Conservation (phyloP, 1,140 invertebrate genomes). For the Zaprionus ghesquierei region DNA sequence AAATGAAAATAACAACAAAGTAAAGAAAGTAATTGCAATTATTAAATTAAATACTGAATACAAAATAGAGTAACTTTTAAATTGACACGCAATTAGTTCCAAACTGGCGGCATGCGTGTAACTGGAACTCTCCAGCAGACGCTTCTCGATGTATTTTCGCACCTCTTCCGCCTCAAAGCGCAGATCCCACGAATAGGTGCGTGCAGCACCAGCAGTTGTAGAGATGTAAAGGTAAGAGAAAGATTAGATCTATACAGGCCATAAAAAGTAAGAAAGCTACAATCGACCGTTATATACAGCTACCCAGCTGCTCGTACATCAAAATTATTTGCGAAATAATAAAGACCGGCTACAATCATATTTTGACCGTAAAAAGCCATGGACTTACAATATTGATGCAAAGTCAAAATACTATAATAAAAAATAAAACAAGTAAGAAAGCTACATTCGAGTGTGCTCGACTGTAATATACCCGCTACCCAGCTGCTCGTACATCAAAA, state of each 20-base stretch:
- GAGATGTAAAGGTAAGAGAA: slow-evolving; percentile 58
- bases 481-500: no score
- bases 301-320: no score
- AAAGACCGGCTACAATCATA: no score
- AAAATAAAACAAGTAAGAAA: no score
- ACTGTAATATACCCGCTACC: no score
- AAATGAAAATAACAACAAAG: slow-evolving; percentile 43
- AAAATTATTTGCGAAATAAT: no score
- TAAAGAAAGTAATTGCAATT: slow-evolving; percentile 64
- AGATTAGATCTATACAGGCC: not conserved
- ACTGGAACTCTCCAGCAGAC: slow-evolving; percentile 85
- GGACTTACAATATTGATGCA: no score
- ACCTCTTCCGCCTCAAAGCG: slow-evolving; percentile 89
- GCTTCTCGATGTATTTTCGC: slow-evolving; percentile 86
- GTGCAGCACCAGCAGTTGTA: slow-evolving; percentile 82
- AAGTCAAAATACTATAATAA: no score
- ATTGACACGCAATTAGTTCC: slow-evolving; percentile 85
- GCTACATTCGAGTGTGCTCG: no score
- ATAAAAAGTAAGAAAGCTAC: no score
- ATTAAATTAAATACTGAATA: slow-evolving; percentile 80
- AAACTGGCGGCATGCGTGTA: slow-evolving; percentile 85
- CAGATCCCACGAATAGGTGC: slow-evolving; percentile 87
- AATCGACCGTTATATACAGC: no score
- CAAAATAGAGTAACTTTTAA: slow-evolving; percentile 41
- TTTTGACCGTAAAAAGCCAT: no score